Evolutionary conservation across 2,113 vertebrate species (phyloP).

Genomic region (Morone saxatilis): DNA sequence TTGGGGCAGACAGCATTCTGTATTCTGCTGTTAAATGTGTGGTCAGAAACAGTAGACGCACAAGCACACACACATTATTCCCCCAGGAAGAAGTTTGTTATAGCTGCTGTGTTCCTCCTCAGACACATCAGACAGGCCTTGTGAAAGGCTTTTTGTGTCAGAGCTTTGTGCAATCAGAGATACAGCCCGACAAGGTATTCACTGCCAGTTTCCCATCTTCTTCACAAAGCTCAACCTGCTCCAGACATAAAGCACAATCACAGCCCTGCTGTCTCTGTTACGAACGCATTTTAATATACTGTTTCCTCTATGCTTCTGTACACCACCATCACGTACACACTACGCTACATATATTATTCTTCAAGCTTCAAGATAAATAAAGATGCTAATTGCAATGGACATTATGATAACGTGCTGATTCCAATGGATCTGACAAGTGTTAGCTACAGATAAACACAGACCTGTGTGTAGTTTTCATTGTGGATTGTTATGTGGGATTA

Average conservation of each 20-base stretch:
- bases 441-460: no score
- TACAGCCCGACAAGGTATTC: neutral
- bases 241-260: neutral
- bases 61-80: constrained; percentile 10
- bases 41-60: neutral
- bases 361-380: neutral
- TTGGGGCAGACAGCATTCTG: neutral
- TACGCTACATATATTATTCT: neutral
- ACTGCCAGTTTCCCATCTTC: neutral
- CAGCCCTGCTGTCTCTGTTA: neutral
- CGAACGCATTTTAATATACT: neutral
- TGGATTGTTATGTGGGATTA: no score
- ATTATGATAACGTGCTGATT: neutral
- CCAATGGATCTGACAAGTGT: no score
- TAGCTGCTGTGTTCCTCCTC: neutral
- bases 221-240: neutral
- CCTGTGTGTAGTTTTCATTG: no score
- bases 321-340: neutral
- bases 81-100: neutral
- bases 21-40: neutral
- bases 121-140: constrained; percentile 5
- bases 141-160: constrained; percentile 16
- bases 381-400: neutral
- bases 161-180: constrained; percentile 9
- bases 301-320: neutral